Percentiles rank a stretch among this genome's conserved stretches.
Conservation (phyloP, 92 coral and sea anemone genomes). For the Epizoanthus illoricatus region DNA sequence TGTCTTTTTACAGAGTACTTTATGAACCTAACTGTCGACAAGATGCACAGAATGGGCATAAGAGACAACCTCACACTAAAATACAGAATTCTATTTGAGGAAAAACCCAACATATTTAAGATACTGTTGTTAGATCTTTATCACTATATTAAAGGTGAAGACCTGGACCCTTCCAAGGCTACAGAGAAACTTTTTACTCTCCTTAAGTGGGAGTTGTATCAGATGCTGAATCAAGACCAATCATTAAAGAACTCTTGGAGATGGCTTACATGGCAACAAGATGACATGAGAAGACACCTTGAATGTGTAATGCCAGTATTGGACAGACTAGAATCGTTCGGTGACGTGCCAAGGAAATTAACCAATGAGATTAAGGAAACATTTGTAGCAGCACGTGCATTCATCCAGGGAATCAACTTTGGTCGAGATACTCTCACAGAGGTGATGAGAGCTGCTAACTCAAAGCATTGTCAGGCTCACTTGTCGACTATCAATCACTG, state of each 20-base stretch:
- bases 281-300: not conserved
- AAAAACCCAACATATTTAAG: not conserved
- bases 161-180: too few relatives aligned
- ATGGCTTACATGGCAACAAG: not conserved
- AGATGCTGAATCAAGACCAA: too few relatives aligned
- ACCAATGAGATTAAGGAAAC: not conserved
- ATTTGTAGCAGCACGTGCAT: not conserved
- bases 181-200: too few relatives aligned
- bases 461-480: not conserved
- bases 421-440: not conserved
- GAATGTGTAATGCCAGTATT: not conserved
- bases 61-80: not conserved
- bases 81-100: not conserved
- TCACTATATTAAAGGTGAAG: too few relatives aligned
- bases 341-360: slow-evolving; percentile 10
- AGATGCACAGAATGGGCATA: not conserved
- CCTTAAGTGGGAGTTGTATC: too few relatives aligned
- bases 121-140: too few relatives aligned
- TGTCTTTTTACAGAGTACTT: slow-evolving; percentile 10
- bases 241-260: not conserved
- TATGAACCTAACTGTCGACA: not conserved
- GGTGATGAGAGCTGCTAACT: not conserved
- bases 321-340: not conserved
- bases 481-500: slow-evolving; percentile 4
- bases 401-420: not conserved